Evolutionary conservation across 2,797 vertebrate species (phyloP).

Genomic region (Setipinna tenuifilis): DNA sequence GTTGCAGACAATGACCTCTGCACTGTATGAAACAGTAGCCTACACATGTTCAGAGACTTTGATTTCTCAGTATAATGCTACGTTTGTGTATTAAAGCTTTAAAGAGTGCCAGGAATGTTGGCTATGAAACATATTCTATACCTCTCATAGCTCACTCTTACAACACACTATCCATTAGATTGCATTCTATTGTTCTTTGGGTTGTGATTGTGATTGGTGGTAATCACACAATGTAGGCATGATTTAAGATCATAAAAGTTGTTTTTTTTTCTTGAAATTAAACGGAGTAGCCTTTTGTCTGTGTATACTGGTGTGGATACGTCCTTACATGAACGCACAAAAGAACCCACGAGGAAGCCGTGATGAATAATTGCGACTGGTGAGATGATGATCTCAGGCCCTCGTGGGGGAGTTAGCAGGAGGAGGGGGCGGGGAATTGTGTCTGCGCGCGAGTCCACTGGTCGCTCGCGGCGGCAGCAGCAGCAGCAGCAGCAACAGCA

Average conservation of each 20-base stretch:
- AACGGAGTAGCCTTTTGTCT: neutral
- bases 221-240: neutral
- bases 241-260: neutral
- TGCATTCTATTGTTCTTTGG: neutral
- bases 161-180: neutral
- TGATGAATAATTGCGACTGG: conserved; percentile 29
- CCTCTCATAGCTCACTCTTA: neutral
- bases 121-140: too few relatives aligned
- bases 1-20: neutral
- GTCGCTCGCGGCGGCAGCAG: conserved; percentile 38
- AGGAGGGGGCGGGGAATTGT: conserved; percentile 33
- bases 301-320: neutral
- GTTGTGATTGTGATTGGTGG: neutral
- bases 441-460: neutral
- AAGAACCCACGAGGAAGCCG: conserved; percentile 66
- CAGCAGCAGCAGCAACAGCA: conserved; percentile 33
- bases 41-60: neutral
- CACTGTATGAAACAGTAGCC: neutral
- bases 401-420: conserved; percentile 35
- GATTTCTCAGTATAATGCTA: neutral
- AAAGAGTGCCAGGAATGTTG: neutral
- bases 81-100: neutral
- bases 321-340: conserved; percentile 45
- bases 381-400: conserved; percentile 24
- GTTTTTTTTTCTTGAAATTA: fast-evolving